Base-by-base conservation (phyloP, 2,888 invertebrate genomes). In the Rhimphoctona megacephalus region DNA sequence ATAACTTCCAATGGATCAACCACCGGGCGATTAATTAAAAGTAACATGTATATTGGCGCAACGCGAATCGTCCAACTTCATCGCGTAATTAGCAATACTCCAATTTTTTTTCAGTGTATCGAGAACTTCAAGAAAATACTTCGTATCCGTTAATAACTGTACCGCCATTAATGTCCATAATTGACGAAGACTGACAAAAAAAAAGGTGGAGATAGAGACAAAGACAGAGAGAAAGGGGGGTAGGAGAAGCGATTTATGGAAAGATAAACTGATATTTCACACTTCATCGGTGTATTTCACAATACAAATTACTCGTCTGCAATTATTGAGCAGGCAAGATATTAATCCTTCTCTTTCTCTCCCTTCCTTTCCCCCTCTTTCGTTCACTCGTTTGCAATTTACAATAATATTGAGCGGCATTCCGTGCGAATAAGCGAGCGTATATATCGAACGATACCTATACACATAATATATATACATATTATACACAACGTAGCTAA, bases 321-420 rank as follows among this genome's bases (percentile, higher is more conserved):
- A 66, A 82, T 87, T 85, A 57, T 74, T 64, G 74, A 84, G 78
- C 78, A 78, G 49, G 77, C 69, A 78, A 79, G 79, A 87, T 61
- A 86, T 84, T 84, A 81, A 72, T n/a, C 66, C 49, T 77, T n/a
- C 54, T 64, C 52, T 39, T 25, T 67, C 49, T 76, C 52, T 67
- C 49, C 74, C 69, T 30, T 7, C 30, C 52, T 19, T 64, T 9
- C 9, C 2, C 9, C 9, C 22, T 19, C 66, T 46, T 39, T 49
- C 33, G 46, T 69, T 79, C 39, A 39, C 74, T 54, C 74, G 49
- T 61, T 69, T 79, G 90, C 90, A 91, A 93, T 92, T 92, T 91
- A 92, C 91, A 92, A 92, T 92, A 92, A 92, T 90, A 91, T 76
- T 61, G 49, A 91, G 90, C 90, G 89, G 79, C 89, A 90, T 90